These are phyloP conservation scores for Platalea minor DNA, from an alignment of 2,797 vertebrate genomes.

Conservation along the genomic window DNA sequence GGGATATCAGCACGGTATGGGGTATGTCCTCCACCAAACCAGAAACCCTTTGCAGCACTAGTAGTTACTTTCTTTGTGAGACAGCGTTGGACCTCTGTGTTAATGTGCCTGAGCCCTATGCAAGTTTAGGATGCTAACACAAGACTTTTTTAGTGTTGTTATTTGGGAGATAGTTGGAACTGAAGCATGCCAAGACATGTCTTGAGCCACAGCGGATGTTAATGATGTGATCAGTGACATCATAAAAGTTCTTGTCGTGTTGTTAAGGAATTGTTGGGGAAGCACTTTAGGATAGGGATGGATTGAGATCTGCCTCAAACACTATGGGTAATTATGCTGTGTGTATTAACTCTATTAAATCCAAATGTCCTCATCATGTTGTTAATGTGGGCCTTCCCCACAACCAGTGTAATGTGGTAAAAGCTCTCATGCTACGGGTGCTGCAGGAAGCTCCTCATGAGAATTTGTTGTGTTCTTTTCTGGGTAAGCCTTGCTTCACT, in stretches of 20 bases:
- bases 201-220: neutral
- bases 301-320: neutral
- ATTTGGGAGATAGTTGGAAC: neutral
- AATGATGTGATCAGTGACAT: neutral
- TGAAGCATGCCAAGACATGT: neutral
- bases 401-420: neutral
- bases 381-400: neutral
- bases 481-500: neutral
- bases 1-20: neutral
- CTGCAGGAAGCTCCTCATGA: neutral
- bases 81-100: neutral
- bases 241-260: neutral
- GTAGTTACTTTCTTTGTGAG: neutral
- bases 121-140: neutral
- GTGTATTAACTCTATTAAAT: neutral
- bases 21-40: neutral
- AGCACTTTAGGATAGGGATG: neutral
- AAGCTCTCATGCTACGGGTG: neutral
- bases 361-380: neutral
- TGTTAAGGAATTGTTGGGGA: neutral
- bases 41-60: neutral
- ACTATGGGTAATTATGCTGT: neutral
- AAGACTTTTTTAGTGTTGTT: neutral
- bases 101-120: neutral
- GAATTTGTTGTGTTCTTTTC: neutral